Conservation (phyloP, 2,113 vertebrate species). For the Struthio camelus region DNA sequence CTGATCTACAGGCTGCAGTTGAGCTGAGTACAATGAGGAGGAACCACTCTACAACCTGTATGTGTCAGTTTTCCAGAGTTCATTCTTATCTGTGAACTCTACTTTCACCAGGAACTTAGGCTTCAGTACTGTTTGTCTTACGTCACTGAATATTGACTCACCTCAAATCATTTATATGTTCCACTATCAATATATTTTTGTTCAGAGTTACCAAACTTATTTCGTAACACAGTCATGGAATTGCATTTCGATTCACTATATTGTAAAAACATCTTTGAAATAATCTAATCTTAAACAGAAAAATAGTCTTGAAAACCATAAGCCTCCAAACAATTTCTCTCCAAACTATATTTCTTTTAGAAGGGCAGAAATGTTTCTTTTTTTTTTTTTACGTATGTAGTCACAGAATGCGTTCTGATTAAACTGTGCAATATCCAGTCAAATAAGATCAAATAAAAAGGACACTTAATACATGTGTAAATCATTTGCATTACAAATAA, state of each 20-base stretch:
- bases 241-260: background rate
- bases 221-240: background rate
- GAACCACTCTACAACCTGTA: background rate
- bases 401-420: constrained; percentile 50
- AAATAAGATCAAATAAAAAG: constrained; percentile 65
- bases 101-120: background rate
- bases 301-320: background rate
- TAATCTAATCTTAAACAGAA: background rate
- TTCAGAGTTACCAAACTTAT: background rate
- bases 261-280: background rate
- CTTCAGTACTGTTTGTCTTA: background rate
- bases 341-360: background rate
- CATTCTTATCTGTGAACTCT: background rate
- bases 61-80: background rate
- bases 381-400: background rate
- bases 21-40: background rate
- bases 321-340: background rate
- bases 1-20: background rate
- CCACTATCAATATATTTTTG: background rate
- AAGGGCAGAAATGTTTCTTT: constrained; percentile 11
- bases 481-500: constrained; percentile 79
- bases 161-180: background rate
- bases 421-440: constrained; percentile 54
- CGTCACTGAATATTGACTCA: background rate
- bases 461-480: constrained; percentile 73